phyloP scores from a whole-genome alignment of 2,113 vertebrate species.

The Drymodes brunneopygia region DNA sequence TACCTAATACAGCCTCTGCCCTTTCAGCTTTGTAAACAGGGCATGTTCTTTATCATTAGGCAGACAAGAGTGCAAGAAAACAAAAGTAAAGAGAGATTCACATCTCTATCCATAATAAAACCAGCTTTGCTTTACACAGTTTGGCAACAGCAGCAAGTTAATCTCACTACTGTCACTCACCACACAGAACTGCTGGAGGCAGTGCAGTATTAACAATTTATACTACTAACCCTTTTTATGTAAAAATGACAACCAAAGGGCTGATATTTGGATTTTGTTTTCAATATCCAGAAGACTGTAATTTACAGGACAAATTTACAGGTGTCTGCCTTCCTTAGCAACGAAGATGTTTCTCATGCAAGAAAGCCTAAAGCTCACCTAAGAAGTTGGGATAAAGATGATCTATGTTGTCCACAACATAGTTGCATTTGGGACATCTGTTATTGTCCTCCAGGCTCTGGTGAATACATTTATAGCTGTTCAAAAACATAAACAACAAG shows the following conservation, averaged over 20 bases:
- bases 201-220: neutral
- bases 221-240: neutral
- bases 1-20: neutral
- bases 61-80: neutral
- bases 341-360: neutral
- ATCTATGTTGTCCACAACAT: conserved; percentile 96
- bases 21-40: neutral
- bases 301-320: neutral
- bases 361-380: conserved; percentile 77
- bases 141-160: neutral
- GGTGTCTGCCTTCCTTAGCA: neutral
- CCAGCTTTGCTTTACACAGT: neutral
- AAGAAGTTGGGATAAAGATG: conserved; percentile 99
- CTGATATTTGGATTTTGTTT: neutral
- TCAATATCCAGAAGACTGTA: neutral
- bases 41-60: neutral
- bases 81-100: neutral
- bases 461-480: conserved; percentile 95
- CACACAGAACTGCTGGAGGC: neutral
- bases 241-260: neutral
- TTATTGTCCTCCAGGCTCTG: conserved; percentile 98
- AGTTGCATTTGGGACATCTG: conserved; percentile 98
- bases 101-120: neutral
- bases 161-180: neutral
- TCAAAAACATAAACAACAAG: conserved; percentile 7